Base-by-base conservation (phyloP, 2,797 vertebrate genomes). In the Spatula clypeata region DNA sequence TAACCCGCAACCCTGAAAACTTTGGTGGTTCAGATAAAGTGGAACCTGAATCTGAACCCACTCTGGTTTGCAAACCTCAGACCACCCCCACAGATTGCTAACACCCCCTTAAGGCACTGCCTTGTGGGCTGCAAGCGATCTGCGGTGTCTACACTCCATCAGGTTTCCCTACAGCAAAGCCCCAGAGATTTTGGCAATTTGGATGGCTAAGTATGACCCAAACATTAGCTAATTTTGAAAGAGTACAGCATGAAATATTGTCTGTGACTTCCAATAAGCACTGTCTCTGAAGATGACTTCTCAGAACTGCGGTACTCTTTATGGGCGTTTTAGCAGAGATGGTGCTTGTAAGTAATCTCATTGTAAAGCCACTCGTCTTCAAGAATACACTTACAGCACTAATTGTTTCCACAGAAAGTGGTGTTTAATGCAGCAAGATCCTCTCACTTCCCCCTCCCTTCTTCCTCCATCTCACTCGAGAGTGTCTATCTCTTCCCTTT, bases 341-440 rank as follows among this genome's bases (percentile, higher is more conserved):
- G 97, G 94, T 93, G 88, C 96, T 97, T 94, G 94, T 98, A 98
- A 98, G 98, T 97, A 97, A 98, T 97, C 96, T 97, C 81, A 36
- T 95, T 95, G 96, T 97, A 94, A 95, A 90, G 97, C 96, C 82
- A 70, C 93, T 93, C 82, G 21, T 97, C 97, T 97, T 97, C 97
- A 94, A 97, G 97, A 97, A 97, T 79, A 98, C 96, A 98, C 97
- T 98, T 97, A 98, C 96, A 61, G 96, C 97, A 93, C 98, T 98
- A 98, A 98, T 98, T 98, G 97, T 98, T 98, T 97, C 97, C 97
- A 97, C 97, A 97, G 98, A 96, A 97, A 98, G 95, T 98, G 97
- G 94, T 97, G 91, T 95, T 97, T 98, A 98, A 97, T 97, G 97
- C 95, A 93, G 95, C 84, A 84, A 95, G 97, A 75, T 91, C 92